Conservation (phyloP, 2,797 vertebrate genomes). For the Hemibagrus guttatus region DNA sequence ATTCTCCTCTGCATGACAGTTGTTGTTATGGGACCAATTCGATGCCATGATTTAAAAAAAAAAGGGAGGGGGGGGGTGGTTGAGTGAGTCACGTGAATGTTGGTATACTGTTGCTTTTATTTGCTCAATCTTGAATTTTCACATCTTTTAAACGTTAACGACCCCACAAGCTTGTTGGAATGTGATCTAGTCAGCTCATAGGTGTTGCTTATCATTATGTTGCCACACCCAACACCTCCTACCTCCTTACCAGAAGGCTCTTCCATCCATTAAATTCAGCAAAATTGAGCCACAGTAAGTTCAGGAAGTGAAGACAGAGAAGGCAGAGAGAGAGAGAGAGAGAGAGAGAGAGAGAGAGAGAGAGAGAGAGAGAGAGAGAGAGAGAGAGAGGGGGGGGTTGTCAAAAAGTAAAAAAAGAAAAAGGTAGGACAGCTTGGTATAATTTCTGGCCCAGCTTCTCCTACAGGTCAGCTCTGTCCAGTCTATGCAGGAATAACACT, state of each 20-base stretch:
- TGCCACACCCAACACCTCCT: not conserved
- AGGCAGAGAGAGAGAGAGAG: slow-evolving; percentile 61
- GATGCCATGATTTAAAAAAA: slow-evolving; percentile 21
- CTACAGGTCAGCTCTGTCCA: slow-evolving; percentile 69
- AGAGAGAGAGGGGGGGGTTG: slow-evolving; percentile 42
- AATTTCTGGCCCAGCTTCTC: slow-evolving; percentile 61
- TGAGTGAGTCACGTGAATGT: not conserved
- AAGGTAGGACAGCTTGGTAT: slow-evolving; percentile 45
- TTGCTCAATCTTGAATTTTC: not conserved
- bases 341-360: slow-evolving; percentile 51
- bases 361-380: slow-evolving; percentile 53
- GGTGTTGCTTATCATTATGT: not conserved
- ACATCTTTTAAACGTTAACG: not conserved
- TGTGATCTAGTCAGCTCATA: not conserved
- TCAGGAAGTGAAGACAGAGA: slow-evolving; percentile 47
- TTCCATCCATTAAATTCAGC: not conserved
- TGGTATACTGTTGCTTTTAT: not conserved
- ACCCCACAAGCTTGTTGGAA: not conserved
- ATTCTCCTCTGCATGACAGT: slow-evolving; percentile 22
- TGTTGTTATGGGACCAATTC: slow-evolving; percentile 51
- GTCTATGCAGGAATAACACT: slow-evolving; percentile 73
- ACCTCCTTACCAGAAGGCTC: not conserved
- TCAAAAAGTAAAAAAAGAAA: not conserved
- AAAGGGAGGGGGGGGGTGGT: too few species aligned
- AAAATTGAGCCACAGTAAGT: too few species aligned